phyloP scores from a whole-genome alignment of 2,113 vertebrate genomes.

The Plectropomus leopardus region DNA sequence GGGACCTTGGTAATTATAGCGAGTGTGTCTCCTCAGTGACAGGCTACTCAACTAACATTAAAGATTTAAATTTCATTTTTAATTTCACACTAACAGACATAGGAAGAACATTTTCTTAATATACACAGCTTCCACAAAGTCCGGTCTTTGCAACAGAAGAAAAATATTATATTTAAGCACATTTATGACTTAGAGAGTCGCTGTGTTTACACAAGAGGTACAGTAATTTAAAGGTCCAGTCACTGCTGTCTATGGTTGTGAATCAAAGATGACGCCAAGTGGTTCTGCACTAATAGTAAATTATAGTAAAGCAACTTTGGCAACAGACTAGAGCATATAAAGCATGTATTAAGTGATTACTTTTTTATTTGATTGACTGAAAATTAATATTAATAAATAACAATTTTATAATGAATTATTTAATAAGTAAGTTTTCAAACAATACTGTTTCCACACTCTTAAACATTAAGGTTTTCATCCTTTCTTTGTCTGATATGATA shows the following conservation, averaged over 20 bases:
- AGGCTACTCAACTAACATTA: background rate
- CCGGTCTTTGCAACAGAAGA: background rate
- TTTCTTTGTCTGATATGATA: background rate
- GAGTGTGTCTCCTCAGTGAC: slow-evolving; percentile 23
- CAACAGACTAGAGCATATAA: background rate
- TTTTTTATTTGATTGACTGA: background rate
- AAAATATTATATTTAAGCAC: background rate
- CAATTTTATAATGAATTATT: background rate
- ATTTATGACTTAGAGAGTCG: slow-evolving; percentile 7
- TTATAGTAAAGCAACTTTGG: background rate
- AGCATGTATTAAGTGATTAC: background rate
- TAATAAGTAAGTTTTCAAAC: background rate
- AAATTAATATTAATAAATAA: background rate
- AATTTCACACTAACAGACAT: background rate
- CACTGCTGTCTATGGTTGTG: slow-evolving; percentile 16
- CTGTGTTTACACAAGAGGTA: slow-evolving; percentile 29
- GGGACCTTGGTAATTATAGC: slow-evolving; percentile 10
- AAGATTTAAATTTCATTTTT: slow-evolving; percentile 21
- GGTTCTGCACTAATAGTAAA: background rate
- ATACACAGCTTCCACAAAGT: slow-evolving; percentile 7
- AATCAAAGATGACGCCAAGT: slow-evolving; percentile 22
- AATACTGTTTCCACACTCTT: background rate
- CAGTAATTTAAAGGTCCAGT: slow-evolving; percentile 16
- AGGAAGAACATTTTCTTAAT: slow-evolving; percentile 1
- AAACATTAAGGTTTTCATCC: background rate